Conservation (phyloP, 2,888 invertebrate species). For the Lymantria dispar region DNA sequence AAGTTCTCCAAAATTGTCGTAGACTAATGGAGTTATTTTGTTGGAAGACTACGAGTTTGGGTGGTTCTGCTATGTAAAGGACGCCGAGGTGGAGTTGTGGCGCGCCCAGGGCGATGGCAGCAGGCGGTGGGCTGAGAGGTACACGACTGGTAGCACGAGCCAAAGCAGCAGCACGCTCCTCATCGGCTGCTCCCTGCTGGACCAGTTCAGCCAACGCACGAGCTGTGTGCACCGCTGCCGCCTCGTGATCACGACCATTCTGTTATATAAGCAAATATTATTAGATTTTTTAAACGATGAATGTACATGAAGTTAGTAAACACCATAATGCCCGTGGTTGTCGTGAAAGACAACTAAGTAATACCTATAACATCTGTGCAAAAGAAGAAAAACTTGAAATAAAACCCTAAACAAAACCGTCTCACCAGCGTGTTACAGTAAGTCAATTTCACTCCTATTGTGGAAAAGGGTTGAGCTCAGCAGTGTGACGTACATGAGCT, state of each 20-base stretch:
- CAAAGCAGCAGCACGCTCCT: slow-evolving; percentile 62
- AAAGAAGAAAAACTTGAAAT: too few relatives aligned
- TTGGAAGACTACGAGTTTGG: slow-evolving; percentile 68
- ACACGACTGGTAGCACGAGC: slow-evolving; percentile 71
- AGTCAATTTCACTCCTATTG: too few relatives aligned
- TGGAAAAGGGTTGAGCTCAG: too few relatives aligned
- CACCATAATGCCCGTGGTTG: too few relatives aligned
- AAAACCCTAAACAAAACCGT: too few relatives aligned
- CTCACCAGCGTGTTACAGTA: too few relatives aligned
- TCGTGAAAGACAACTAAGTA: too few relatives aligned
- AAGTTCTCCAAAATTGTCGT: slow-evolving; percentile 80
- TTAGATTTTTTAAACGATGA: not conserved
- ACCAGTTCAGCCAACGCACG: slow-evolving; percentile 74
- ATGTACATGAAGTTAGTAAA: not conserved
- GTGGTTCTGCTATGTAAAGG: slow-evolving; percentile 66
- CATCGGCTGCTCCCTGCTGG: slow-evolving; percentile 66
- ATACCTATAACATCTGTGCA: too few relatives aligned
- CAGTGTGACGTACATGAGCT: too few relatives aligned
- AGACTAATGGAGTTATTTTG: slow-evolving; percentile 75
- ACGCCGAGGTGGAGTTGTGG: slow-evolving; percentile 77
- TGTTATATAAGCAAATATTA: slow-evolving; percentile 23
- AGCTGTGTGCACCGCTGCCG: slow-evolving; percentile 67
- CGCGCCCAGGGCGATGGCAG: slow-evolving; percentile 75
- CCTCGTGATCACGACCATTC: slow-evolving; percentile 71
- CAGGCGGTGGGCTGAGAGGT: slow-evolving; percentile 63